Conservation (phyloP, 64 coral and sea anemone genomes). For the Pocillopora verrucosa region DNA sequence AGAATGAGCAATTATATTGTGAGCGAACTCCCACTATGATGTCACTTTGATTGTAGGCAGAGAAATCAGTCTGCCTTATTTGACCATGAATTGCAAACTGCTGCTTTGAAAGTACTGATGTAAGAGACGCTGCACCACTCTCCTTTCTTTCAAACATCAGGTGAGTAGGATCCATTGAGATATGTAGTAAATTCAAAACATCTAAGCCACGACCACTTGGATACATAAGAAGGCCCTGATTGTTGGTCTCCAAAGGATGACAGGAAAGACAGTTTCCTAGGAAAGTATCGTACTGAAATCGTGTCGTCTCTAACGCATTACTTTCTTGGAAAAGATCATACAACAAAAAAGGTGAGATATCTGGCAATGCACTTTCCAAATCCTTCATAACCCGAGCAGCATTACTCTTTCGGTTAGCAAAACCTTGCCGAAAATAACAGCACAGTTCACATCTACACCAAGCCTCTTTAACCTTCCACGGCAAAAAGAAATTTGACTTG, state of each 20-base stretch:
- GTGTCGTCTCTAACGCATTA: neutral
- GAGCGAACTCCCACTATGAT: constrained; percentile 12
- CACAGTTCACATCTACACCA: neutral
- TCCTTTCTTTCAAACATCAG: neutral
- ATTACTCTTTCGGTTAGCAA: neutral
- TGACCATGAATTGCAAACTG: constrained; percentile 21
- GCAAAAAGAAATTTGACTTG: neutral
- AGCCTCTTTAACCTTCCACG: neutral
- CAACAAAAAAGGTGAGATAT: neutral
- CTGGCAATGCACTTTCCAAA: neutral
- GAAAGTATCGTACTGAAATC: neutral
- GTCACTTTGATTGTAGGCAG: neutral
- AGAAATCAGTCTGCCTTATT: constrained; percentile 28
- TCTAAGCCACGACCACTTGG: constrained; percentile 18
- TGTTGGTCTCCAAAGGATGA: neutral
- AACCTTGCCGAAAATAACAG: neutral
- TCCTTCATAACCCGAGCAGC: neutral
- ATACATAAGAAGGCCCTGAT: constrained; percentile 1
- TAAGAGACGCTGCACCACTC: neutral
- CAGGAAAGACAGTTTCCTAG: constrained; percentile 32
- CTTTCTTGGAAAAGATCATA: constrained; percentile 30
- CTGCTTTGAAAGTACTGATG: neutral
- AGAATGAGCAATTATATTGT: constrained; percentile 35
- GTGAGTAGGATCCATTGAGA: neutral
- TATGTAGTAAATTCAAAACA: constrained; percentile 18